Evolutionary conservation across 2,797 vertebrate genomes (phyloP).

Genomic region (Sebastes trivittatus): DNA sequence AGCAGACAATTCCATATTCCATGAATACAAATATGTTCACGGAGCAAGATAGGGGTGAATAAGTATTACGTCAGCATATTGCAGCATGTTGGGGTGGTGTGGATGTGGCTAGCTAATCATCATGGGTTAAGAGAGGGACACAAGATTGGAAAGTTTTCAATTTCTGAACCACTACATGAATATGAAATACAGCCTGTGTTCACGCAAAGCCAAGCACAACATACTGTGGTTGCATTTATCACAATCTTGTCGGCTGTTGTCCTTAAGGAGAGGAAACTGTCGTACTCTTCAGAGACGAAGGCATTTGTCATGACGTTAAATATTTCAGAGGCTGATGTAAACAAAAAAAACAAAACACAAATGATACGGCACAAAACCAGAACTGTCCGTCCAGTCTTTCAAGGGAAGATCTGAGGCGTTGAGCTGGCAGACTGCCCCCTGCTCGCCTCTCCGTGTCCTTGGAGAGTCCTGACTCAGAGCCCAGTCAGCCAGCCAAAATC

Average conservation of each 20-base stretch:
- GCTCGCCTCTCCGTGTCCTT: slow-evolving; percentile 70
- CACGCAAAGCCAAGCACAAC: neutral
- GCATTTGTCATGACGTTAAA: neutral
- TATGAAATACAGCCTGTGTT: slow-evolving; percentile 4
- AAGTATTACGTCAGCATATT: slow-evolving; percentile 50
- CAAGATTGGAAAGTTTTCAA: slow-evolving; percentile 31
- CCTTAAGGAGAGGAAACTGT: neutral
- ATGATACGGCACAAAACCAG: slow-evolving; percentile 8
- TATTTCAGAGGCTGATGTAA: neutral
- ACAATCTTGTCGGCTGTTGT: neutral
- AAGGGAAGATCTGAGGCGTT: slow-evolving; percentile 52
- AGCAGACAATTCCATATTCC: slow-evolving; percentile 54
- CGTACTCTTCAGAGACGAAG: neutral
- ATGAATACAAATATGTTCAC: slow-evolving; percentile 68
- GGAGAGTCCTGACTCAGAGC: slow-evolving; percentile 80
- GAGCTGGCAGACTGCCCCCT: slow-evolving; percentile 47
- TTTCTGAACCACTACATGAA: slow-evolving; percentile 10
- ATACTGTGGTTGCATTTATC: neutral
- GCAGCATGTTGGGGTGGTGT: slow-evolving; percentile 30
- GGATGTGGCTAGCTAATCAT: slow-evolving; percentile 22
- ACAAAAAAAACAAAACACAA: neutral
- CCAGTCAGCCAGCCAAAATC: slow-evolving; percentile 65
- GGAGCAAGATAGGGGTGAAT: slow-evolving; percentile 23
- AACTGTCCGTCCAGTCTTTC: slow-evolving; percentile 45
- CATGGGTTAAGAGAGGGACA: slow-evolving; percentile 8